phyloP scores from a whole-genome alignment of 2,797 vertebrate species.

The Nannoperca obscura region DNA sequence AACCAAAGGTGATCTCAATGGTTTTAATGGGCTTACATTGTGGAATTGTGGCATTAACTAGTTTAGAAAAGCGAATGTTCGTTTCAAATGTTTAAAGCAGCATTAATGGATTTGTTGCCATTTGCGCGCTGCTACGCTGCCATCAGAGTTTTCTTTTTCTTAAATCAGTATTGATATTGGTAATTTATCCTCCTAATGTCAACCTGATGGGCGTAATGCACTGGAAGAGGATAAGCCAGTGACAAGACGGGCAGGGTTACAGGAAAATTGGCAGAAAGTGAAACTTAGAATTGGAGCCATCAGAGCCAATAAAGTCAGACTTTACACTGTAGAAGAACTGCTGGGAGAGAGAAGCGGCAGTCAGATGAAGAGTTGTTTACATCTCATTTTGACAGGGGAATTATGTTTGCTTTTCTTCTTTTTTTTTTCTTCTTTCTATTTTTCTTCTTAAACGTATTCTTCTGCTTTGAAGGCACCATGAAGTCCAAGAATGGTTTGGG shows the following conservation, averaged over 20 bases:
- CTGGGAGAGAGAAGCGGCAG: conserved; percentile 7
- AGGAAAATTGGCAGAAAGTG: conserved; percentile 6
- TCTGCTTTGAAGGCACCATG: neutral
- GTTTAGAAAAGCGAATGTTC: neutral
- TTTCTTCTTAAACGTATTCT: conserved; percentile 17
- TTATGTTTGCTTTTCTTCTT: conserved; percentile 10
- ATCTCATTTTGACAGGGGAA: conserved; percentile 31
- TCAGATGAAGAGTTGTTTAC: conserved; percentile 31
- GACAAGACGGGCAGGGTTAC: neutral
- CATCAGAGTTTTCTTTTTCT: neutral
- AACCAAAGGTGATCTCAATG: neutral
- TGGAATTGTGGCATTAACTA: neutral
- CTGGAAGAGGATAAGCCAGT: neutral
- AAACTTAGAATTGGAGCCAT: conserved; percentile 5
- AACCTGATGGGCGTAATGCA: neutral
- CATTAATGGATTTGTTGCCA: neutral
- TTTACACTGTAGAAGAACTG: conserved; percentile 5
- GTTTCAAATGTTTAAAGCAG: too few species aligned
- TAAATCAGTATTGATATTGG: neutral
- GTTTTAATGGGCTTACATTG: neutral
- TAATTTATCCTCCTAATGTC: neutral
- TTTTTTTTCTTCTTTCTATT: neutral
- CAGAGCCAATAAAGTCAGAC: neutral
- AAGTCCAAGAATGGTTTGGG: conserved; percentile 10
- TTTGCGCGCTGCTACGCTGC: neutral